Evolutionary conservation across 2,888 invertebrate species (phyloP).

Genomic region (Rhamnusium bicolor): DNA sequence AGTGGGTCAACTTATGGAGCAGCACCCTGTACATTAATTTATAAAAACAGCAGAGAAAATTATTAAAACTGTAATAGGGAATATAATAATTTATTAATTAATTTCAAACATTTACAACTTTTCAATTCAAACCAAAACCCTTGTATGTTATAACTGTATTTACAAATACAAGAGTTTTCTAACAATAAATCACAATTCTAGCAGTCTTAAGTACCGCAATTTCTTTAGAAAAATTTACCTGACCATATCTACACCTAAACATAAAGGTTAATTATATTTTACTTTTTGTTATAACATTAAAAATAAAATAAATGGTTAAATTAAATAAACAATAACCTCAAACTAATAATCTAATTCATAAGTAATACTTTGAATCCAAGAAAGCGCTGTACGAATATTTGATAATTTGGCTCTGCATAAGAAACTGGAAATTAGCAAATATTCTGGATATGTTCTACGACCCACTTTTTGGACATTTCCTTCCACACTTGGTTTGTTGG

Average conservation of each 20-base stretch:
- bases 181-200: slow-evolving; percentile 26
- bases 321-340: background rate
- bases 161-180: background rate
- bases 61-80: background rate
- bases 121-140: background rate
- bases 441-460: slow-evolving; percentile 81
- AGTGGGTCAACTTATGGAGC: too few species aligned
- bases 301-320: background rate
- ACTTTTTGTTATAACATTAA: too few species aligned
- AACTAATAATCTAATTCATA: slow-evolving; percentile 34
- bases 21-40: too few species aligned
- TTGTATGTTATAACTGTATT: slow-evolving; percentile 12
- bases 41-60: too few species aligned
- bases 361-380: slow-evolving; percentile 76
- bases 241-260: slow-evolving; percentile 26
- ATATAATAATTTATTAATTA: background rate
- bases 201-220: slow-evolving; percentile 29
- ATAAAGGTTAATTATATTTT: slow-evolving; percentile 1
- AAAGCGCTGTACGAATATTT: slow-evolving; percentile 76
- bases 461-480: slow-evolving; percentile 60
- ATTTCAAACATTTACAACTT: background rate
- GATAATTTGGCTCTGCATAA: slow-evolving; percentile 77
- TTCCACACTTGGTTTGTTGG: slow-evolving; percentile 18
- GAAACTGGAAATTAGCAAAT: slow-evolving; percentile 81
- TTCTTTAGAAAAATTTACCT: slow-evolving; percentile 28